These are phyloP conservation scores for Hyles lineata DNA, from an alignment of 2,888 invertebrate genomes.

Conservation along the genomic window DNA sequence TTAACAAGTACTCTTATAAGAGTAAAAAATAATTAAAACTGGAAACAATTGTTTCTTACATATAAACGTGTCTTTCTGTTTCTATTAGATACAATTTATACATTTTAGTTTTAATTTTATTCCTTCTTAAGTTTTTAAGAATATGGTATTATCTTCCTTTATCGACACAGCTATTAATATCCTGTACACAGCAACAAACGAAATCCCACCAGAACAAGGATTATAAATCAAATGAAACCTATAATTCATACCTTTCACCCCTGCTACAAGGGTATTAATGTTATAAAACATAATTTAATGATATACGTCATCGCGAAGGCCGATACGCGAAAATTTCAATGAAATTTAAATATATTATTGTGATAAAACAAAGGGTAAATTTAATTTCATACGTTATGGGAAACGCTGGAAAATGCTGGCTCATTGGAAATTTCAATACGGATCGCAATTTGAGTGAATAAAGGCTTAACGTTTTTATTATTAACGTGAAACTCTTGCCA, in stretches of 20 bases:
- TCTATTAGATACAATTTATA: no score
- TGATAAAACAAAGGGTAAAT: constrained; percentile 19
- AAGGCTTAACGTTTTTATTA: constrained; percentile 21
- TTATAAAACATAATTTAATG: constrained; percentile 13
- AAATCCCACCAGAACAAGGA: background rate
- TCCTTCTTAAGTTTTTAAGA: no score
- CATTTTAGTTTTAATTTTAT: no score
- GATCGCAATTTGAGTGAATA: constrained; percentile 16
- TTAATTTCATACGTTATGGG: constrained; percentile 25
- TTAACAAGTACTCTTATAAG: no score
- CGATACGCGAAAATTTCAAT: constrained; percentile 4
- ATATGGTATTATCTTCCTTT: no score
- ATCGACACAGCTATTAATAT: background rate
- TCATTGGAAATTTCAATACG: constrained; percentile 24
- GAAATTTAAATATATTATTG: constrained; percentile 21
- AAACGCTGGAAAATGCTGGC: constrained; percentile 18
- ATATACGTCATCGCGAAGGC: background rate
- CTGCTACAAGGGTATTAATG: background rate
- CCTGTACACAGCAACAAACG: background rate
- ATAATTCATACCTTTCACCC: background rate
- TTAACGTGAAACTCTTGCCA: background rate
- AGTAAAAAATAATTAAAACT: no score
- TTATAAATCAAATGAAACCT: background rate
- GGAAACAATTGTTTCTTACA: no score
- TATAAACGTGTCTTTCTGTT: no score